Percentiles rank a stretch among this genome's conserved stretches.
Conservation (phyloP, 1,140 invertebrate genomes). For the Lanistes nyassanus region DNA sequence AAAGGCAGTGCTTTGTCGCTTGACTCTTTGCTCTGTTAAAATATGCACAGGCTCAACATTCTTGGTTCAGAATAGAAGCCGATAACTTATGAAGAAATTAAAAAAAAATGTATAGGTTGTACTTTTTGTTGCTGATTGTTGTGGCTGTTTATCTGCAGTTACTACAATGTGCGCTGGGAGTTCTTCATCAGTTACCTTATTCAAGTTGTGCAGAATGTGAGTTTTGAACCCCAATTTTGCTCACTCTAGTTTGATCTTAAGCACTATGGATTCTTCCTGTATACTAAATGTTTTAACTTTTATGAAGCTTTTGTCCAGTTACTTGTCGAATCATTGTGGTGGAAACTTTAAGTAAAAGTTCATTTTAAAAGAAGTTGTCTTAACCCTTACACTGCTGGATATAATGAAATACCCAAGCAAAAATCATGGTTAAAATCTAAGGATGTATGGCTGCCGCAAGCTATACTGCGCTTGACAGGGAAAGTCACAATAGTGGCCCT, state of each 20-base stretch:
- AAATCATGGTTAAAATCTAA: no score
- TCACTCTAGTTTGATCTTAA: not conserved
- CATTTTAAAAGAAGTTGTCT: not conserved
- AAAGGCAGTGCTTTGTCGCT: no score
- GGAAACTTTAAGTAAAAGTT: not conserved
- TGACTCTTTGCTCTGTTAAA: no score
- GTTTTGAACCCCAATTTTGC: conserved; percentile 38
- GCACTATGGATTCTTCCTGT: conserved; percentile 26
- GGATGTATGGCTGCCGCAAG: no score
- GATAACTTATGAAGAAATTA: no score
- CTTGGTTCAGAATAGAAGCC: no score
- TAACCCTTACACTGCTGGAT: no score
- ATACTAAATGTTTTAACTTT: not conserved
- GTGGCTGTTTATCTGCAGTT: conserved; percentile 61
- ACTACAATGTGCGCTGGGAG: conserved; percentile 78
- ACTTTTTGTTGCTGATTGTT: not conserved
- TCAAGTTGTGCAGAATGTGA: conserved; percentile 68
- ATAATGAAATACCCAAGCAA: no score
- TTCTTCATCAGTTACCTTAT: conserved; percentile 73
- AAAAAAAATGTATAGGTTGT: no score
- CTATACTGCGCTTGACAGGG: no score
- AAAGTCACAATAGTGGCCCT: not conserved
- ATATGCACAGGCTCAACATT: no score
- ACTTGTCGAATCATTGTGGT: not conserved
- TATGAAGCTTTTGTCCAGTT: not conserved